These are phyloP conservation scores for Geococcyx californianus DNA, from an alignment of 2,113 vertebrate species.

Conservation along the genomic window DNA sequence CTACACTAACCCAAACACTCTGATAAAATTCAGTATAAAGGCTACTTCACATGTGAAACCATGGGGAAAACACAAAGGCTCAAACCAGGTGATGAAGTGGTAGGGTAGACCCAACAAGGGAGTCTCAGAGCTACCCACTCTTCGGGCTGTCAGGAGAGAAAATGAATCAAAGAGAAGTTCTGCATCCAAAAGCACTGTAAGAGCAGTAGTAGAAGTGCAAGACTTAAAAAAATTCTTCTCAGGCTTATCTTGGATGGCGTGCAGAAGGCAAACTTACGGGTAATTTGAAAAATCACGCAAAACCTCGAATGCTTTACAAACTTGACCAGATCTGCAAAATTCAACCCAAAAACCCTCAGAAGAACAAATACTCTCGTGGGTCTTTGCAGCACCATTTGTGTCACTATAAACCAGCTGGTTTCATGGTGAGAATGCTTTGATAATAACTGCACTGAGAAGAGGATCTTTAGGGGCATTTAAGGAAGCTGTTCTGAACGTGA, in stretches of 20 bases:
- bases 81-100: background rate
- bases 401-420: background rate
- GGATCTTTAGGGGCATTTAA: background rate
- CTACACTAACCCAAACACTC: background rate
- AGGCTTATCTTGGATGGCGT: fast-evolving
- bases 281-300: background rate
- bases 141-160: background rate
- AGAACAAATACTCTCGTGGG: background rate
- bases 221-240: background rate
- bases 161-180: background rate
- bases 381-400: background rate
- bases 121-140: background rate
- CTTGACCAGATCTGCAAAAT: background rate
- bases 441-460: background rate
- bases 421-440: background rate
- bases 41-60: background rate
- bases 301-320: background rate
- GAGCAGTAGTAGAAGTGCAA: background rate
- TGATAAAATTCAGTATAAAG: background rate
- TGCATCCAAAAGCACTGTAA: background rate
- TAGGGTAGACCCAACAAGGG: background rate
- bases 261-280: background rate
- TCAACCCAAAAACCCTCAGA: background rate
- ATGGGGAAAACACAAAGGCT: background rate
- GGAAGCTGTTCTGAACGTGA: background rate